These are phyloP conservation scores for Paratilapia polleni DNA, from an alignment of 2,113 vertebrate genomes.

Conservation along the genomic window DNA sequence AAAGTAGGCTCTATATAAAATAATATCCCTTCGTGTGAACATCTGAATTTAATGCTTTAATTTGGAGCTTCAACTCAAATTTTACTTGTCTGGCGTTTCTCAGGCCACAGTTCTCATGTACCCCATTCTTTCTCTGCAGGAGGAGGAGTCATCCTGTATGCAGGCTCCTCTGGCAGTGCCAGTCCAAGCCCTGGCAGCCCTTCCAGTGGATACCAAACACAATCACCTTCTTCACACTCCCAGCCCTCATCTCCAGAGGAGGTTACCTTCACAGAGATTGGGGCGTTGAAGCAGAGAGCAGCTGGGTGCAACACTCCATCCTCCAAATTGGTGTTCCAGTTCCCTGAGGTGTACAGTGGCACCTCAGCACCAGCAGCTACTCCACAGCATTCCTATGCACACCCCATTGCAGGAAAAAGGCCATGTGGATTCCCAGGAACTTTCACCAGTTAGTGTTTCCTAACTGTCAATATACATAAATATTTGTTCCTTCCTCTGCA, in stretches of 20 bases:
- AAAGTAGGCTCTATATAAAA: background rate
- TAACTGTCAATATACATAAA: background rate
- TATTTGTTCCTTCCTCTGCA: background rate
- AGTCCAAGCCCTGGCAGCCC: slow-evolving; percentile 83
- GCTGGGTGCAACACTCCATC: slow-evolving; percentile 57
- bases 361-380: slow-evolving; percentile 52
- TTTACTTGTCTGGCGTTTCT: background rate
- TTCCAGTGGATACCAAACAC: slow-evolving; percentile 84
- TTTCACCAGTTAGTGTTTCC: slow-evolving; percentile 78
- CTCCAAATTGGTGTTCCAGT: slow-evolving; percentile 82
- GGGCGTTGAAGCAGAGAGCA: slow-evolving; percentile 69
- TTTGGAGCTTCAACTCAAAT: background rate
- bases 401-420: slow-evolving; percentile 77
- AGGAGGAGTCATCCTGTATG: slow-evolving; percentile 82
- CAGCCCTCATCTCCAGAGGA: slow-evolving; percentile 85
- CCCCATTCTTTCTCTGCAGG: slow-evolving; percentile 46
- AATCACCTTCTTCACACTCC: slow-evolving; percentile 82
- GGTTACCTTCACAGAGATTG: slow-evolving; percentile 82
- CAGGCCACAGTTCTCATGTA: background rate
- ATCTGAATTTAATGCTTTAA: background rate
- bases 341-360: slow-evolving; percentile 77
- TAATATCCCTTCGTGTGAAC: background rate
- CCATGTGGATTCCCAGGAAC: slow-evolving; percentile 75
- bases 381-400: slow-evolving; percentile 71
- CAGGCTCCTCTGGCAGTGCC: slow-evolving; percentile 77